A percentile compares a stretch with the other conserved stretches of the same genome.
Conservation (phyloP, 2,888 invertebrate species). For the Fragum sueziense region DNA sequence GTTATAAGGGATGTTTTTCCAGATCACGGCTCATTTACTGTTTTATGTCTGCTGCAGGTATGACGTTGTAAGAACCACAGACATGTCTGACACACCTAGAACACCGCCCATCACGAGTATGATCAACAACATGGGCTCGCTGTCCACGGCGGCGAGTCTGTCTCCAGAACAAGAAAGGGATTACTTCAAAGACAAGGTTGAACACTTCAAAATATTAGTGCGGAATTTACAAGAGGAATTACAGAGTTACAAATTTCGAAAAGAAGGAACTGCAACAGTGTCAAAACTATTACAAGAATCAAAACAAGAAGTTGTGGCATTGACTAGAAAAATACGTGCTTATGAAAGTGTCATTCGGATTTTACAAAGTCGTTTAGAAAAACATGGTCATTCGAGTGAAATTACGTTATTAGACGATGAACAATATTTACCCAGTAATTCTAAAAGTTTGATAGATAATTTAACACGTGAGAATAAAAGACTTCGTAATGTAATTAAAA, state of each 20-base stretch:
- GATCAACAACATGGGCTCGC: background rate
- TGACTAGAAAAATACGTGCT: constrained; percentile 65
- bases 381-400: constrained; percentile 66
- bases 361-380: constrained; percentile 70
- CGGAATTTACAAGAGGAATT: constrained; percentile 68
- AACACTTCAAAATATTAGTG: constrained; percentile 64
- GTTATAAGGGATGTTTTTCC: too few species aligned
- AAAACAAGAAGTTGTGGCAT: constrained; percentile 64
- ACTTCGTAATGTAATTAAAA: constrained; percentile 63
- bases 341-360: constrained; percentile 70
- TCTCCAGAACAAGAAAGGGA: constrained; percentile 31
- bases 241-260: constrained; percentile 66
- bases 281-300: constrained; percentile 72
- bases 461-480: constrained; percentile 73
- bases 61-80: background rate
- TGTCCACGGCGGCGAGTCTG: background rate
- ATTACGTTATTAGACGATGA: constrained; percentile 71
- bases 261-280: constrained; percentile 73
- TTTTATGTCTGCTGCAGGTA: background rate
- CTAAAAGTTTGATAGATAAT: constrained; percentile 73
- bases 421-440: constrained; percentile 71
- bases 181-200: constrained; percentile 66
- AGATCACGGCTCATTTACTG: too few species aligned
- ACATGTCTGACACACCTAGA: background rate
- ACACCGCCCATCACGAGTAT: background rate